Evolutionary conservation across 2,113 vertebrate genomes (phyloP).

Genomic region (Pangasianodon gigas): DNA sequence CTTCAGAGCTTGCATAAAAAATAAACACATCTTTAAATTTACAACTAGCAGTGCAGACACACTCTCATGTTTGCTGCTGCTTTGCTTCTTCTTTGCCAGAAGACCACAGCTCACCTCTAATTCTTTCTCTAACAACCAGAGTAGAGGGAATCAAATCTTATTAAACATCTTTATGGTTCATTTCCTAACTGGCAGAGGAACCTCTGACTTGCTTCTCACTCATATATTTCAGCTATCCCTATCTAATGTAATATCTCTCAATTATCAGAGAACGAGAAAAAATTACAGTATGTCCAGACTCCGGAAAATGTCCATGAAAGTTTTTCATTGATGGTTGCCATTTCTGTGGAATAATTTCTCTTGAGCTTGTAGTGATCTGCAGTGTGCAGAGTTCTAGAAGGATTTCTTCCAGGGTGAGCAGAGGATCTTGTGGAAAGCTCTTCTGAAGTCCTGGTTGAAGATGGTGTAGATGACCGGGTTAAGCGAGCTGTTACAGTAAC

Average conservation of each 20-base stretch:
- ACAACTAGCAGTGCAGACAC: neutral
- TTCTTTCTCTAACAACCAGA: neutral
- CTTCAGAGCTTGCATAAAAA: slow-evolving; percentile 24
- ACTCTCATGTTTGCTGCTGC: neutral
- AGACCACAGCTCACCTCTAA: neutral
- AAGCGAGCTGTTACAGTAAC: slow-evolving; percentile 85
- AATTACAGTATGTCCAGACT: neutral
- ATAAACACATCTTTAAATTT: slow-evolving; percentile 37
- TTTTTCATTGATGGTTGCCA: neutral
- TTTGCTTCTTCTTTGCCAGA: neutral
- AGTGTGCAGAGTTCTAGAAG: slow-evolving; percentile 17
- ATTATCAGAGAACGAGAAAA: neutral
- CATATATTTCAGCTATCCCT: neutral
- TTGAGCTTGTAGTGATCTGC: neutral
- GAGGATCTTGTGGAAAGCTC: slow-evolving; percentile 77
- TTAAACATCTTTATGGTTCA: neutral
- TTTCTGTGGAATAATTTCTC: neutral
- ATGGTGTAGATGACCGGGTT: slow-evolving; percentile 84
- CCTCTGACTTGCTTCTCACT: neutral
- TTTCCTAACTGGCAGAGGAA: neutral
- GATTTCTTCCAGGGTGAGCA: slow-evolving; percentile 64
- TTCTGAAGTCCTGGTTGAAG: slow-evolving; percentile 82
- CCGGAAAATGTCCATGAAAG: neutral
- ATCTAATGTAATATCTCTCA: neutral
- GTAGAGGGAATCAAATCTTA: neutral